Base-by-base conservation (phyloP, 2,113 vertebrate genomes). In the Spea bombifrons region DNA sequence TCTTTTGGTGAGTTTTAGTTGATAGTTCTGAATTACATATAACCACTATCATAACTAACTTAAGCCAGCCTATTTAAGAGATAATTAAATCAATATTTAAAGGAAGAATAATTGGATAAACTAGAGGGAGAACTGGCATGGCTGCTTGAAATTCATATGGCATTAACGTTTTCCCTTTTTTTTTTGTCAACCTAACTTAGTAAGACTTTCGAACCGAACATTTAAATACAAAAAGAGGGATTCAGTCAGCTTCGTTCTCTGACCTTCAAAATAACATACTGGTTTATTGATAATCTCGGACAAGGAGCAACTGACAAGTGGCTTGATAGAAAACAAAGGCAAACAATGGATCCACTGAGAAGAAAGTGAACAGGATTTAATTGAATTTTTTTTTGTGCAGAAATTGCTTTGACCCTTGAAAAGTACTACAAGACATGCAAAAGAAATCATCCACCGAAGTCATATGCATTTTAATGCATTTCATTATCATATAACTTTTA, bases 251-350 rank as follows among this genome's bases (percentile, higher is more conserved):
- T 86, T 83, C 43, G 82, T 82, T 88, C 90, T 55, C 47, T 89
- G 93, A 95, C 96, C 94, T 97, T 96, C 92, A 89, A 82, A 83
- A 83, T 83, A 87, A 83, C 71, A 7, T 0, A 2, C 83, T 67
- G 82, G 84, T 87, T 87, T 85, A 80, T 88, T 89, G 89, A 86
- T 84, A 84, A 86, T 87, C 85, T 81, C 4, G 50, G 85, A 85
- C 81, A 80, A 77, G 85, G 82, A 80, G 80, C 84, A 81, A 87
- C 90, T 92, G 93, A 92, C 90, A 91, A 91, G 87, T 88, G 88
- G 84, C 86, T 88, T 90, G 91, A 92, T 91, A 86, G 91, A 86
- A 92, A 91, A 94, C 94, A 96, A 93, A 92, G 89, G 90, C 90
- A 88, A 92, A 91, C 89, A 89, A 89, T 86, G 89, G 87, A 88